Evolutionary conservation across 1,140 invertebrate species (phyloP).

Genomic region (Amphibalanus amphitrite): DNA sequence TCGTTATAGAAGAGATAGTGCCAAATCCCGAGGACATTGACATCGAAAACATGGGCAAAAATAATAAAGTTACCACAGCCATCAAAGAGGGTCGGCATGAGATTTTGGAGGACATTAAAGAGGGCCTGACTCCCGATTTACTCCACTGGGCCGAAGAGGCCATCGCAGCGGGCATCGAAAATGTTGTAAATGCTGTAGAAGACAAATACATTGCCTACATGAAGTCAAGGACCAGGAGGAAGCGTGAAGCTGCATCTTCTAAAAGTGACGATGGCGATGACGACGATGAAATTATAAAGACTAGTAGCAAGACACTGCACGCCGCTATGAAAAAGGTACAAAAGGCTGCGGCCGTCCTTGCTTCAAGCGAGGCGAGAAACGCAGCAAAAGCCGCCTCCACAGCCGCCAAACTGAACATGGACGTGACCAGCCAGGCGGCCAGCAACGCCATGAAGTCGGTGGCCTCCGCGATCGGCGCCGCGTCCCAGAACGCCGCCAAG

Average conservation of each 20-base stretch:
- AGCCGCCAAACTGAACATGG: neutral
- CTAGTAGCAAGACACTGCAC: neutral
- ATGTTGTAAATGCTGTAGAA: neutral
- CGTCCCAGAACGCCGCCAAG: neutral
- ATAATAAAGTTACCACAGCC: neutral
- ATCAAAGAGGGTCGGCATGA: neutral
- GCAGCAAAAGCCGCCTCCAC: neutral
- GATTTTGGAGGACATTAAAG: neutral
- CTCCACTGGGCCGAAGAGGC: neutral
- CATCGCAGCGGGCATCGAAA: neutral
- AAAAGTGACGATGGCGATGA: neutral
- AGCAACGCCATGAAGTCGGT: neutral
- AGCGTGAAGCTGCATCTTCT: neutral
- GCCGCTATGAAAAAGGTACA: neutral
- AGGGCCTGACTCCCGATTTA: neutral
- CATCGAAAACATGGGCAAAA: neutral
- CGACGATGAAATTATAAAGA: neutral
- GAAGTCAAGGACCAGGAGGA: neutral
- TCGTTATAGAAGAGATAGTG: neutral
- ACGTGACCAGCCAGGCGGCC: neutral
- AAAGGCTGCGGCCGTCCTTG: neutral
- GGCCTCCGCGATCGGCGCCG: neutral
- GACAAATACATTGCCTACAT: neutral
- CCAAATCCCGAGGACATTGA: neutral
- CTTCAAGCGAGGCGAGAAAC: neutral